These are phyloP conservation scores for Tonatia bakeri DNA, from an alignment of 2,113 vertebrate species.

Conservation along the genomic window DNA sequence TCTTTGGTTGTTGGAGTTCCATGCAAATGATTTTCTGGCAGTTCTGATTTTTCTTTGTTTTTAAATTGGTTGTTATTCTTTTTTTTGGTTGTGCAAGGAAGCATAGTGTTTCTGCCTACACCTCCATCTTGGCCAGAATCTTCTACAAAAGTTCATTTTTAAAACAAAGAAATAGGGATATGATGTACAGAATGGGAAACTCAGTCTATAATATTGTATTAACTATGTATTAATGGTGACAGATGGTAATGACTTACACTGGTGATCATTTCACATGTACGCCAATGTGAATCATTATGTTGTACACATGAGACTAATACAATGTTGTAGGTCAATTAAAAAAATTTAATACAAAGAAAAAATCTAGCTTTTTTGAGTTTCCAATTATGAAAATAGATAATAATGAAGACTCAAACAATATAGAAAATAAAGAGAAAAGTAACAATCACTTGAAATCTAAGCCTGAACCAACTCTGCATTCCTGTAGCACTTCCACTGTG, in stretches of 20 bases:
- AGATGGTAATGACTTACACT: neutral
- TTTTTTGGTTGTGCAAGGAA: no score
- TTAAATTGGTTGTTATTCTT: no score
- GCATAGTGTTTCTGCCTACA: no score
- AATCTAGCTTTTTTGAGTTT: neutral
- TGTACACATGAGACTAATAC: neutral
- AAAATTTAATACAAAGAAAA: neutral
- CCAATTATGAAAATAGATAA: neutral
- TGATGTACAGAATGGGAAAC: neutral
- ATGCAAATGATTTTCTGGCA: no score
- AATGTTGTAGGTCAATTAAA: neutral
- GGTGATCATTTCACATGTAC: neutral
- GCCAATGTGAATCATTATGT: neutral
- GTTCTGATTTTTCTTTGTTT: no score
- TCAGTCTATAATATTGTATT: neutral
- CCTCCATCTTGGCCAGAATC: no score
- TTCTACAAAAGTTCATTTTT: neutral
- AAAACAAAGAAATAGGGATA: neutral
- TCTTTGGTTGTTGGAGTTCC: no score
- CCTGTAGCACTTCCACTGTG: fast-evolving
- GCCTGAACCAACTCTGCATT: neutral
- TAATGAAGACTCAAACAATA: neutral
- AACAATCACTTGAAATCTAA: neutral
- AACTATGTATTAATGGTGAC: neutral
- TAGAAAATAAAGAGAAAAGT: neutral